Conservation (phyloP, 2,888 invertebrate genomes). For the Oasisia sp. region DNA sequence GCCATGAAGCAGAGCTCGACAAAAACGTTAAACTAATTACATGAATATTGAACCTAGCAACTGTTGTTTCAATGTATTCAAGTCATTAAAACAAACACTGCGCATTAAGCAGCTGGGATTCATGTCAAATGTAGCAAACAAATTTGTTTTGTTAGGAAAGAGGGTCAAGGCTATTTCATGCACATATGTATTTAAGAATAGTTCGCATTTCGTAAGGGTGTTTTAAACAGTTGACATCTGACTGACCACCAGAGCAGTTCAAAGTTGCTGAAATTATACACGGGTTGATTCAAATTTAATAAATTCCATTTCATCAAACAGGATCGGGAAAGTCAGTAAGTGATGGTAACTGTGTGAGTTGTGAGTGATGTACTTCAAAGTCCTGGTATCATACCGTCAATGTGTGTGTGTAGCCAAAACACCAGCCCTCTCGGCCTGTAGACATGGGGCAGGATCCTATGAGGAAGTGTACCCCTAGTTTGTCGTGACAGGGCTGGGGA, state of each 20-base stretch:
- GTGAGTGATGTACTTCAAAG: neutral
- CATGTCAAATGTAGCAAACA: neutral
- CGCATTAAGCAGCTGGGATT: neutral
- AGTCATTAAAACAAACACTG: neutral
- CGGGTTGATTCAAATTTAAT: neutral
- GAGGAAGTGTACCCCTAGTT: too few relatives aligned
- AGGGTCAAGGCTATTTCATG: neutral
- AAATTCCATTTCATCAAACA: neutral
- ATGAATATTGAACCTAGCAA: neutral
- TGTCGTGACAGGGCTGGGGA: neutral
- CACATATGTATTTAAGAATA: neutral
- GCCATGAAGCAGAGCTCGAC: neutral
- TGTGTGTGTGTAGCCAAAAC: neutral
- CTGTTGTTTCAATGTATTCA: neutral
- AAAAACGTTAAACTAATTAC: neutral
- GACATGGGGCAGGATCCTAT: too few relatives aligned
- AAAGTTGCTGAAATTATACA: neutral
- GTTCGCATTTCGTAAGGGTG: too few relatives aligned
- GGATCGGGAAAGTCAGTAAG: neutral
- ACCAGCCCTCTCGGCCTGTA: neutral
- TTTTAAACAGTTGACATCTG: too few relatives aligned
- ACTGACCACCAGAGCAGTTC: neutral
- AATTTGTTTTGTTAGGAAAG: neutral
- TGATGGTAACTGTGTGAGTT: neutral
- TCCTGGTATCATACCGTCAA: neutral